A percentile compares a stretch with the other conserved stretches of the same genome.
phyloP scores from a whole-genome alignment of 2,888 invertebrate genomes.

The Melanophora roralis region DNA sequence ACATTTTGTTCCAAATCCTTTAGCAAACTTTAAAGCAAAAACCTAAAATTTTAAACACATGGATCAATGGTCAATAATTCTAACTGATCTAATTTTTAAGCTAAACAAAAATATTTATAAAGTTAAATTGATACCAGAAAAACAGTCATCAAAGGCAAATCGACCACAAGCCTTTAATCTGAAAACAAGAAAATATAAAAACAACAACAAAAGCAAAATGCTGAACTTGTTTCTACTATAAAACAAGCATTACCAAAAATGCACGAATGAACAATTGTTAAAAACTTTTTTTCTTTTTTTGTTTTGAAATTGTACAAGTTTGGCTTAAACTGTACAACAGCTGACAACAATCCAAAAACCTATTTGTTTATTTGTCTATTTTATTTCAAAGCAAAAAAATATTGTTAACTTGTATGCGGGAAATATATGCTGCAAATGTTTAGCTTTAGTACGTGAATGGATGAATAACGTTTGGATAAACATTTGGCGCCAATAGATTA shows the following conservation, averaged over 20 bases:
- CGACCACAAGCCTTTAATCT: conserved; percentile 53
- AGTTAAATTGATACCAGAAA: conserved; percentile 1
- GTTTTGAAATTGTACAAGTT: conserved; percentile 27
- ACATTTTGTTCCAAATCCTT: conserved; percentile 2
- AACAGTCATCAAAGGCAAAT: conserved; percentile 49
- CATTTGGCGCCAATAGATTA: conserved; percentile 61
- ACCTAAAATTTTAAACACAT: conserved; percentile 2
- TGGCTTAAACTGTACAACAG: conserved; percentile 12
- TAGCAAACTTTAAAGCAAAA: conserved; percentile 5
- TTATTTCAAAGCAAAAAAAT: background rate
- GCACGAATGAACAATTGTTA: conserved; percentile 55
- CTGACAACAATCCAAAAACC: conserved; percentile 47
- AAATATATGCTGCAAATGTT: conserved; percentile 16
- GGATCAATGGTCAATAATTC: conserved; percentile 42
- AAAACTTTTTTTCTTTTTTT: too few species aligned
- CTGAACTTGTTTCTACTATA: conserved; percentile 32
- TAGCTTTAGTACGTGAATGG: background rate
- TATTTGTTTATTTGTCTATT: conserved; percentile 30
- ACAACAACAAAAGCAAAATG: conserved; percentile 20
- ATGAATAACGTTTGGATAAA: conserved; percentile 43
- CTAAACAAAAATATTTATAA: conserved; percentile 12
- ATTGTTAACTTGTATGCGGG: conserved; percentile 7
- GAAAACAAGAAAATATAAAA: conserved; percentile 10
- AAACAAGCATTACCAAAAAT: conserved; percentile 44
- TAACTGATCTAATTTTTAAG: conserved; percentile 30